phyloP scores from a whole-genome alignment of 1,140 invertebrate species.

The Nasonia longicornis region DNA sequence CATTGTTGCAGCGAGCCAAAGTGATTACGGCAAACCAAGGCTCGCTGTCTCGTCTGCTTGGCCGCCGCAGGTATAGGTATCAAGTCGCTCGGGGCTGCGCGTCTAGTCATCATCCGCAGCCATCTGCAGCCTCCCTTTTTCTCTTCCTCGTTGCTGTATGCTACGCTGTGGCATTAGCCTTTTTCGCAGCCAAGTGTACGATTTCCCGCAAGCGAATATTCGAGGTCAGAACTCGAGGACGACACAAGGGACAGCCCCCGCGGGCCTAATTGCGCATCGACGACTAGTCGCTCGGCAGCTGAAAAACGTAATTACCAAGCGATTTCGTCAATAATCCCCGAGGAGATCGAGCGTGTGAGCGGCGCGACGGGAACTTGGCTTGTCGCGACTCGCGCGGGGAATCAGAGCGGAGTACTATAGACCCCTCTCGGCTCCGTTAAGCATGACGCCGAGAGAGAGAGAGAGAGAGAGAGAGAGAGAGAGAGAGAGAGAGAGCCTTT shows the following conservation, averaged over 20 bases:
- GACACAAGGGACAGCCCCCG: neutral
- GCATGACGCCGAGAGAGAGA: neutral
- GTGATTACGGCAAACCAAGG: slow-evolving; percentile 56
- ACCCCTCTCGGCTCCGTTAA: neutral
- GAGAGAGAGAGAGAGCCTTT: neutral
- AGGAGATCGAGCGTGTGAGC: slow-evolving; percentile 13
- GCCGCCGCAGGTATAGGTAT: neutral
- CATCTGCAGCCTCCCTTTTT: slow-evolving; percentile 36
- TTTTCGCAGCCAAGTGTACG: too few relatives aligned
- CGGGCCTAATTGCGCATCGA: slow-evolving; percentile 47
- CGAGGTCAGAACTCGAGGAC: too few relatives aligned
- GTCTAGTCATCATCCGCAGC: slow-evolving; percentile 48
- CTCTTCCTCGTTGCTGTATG: neutral
- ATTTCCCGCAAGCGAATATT: too few relatives aligned
- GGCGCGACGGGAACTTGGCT: neutral
- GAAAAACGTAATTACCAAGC: slow-evolving; percentile 8
- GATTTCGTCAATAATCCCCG: slow-evolving; percentile 9
- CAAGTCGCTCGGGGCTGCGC: slow-evolving; percentile 42
- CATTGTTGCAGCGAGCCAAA: slow-evolving; percentile 55
- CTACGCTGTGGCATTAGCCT: neutral
- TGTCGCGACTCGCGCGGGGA: neutral
- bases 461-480: neutral
- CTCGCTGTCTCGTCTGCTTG: slow-evolving; percentile 20
- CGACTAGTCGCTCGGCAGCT: slow-evolving; percentile 21
- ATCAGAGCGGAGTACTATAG: neutral